Percentiles rank a stretch among this genome's conserved stretches.
phyloP scores from a whole-genome alignment of 2,113 vertebrate genomes.

The Campylorhamphus procurvoides region DNA sequence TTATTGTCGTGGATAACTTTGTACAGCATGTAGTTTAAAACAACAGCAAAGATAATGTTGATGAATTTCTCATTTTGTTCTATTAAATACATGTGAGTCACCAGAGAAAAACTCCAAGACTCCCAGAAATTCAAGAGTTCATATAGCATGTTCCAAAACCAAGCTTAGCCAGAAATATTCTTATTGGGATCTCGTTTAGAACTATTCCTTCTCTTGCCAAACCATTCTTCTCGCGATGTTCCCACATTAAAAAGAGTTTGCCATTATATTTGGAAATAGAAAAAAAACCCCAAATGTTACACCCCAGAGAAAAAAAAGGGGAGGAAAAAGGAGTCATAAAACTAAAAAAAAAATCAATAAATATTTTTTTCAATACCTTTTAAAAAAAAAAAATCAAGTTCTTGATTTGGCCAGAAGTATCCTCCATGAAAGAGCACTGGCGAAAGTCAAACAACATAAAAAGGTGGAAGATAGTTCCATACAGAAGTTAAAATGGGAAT shows the following conservation, averaged over 20 bases:
- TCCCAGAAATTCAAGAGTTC: constrained; percentile 64
- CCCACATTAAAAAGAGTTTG: constrained; percentile 44
- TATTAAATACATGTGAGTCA: constrained; percentile 60
- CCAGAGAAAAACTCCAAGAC: constrained; percentile 58
- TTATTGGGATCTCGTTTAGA: constrained; percentile 64
- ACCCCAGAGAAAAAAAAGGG: not conserved
- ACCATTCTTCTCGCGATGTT: constrained; percentile 59
- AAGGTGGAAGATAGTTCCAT: not conserved
- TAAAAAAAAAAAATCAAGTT: not conserved
- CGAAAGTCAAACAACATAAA: not conserved
- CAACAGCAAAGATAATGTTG: not conserved
- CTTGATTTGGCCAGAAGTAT: not conserved
- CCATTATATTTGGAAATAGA: constrained; percentile 47
- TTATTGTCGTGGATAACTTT: constrained; percentile 2
- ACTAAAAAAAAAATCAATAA: not conserved
- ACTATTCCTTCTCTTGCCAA: constrained; percentile 63
- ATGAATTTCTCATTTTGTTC: constrained; percentile 14
- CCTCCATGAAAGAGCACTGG: not conserved
- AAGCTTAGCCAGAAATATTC: constrained; percentile 63
- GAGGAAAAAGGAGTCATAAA: not conserved
- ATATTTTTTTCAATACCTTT: not conserved
- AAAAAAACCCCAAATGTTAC: not conserved
- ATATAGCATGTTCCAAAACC: constrained; percentile 58
- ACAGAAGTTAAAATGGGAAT: not conserved
- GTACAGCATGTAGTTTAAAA: not conserved